Conservation (phyloP, 2,888 invertebrate species). For the Campoplex nolae region DNA sequence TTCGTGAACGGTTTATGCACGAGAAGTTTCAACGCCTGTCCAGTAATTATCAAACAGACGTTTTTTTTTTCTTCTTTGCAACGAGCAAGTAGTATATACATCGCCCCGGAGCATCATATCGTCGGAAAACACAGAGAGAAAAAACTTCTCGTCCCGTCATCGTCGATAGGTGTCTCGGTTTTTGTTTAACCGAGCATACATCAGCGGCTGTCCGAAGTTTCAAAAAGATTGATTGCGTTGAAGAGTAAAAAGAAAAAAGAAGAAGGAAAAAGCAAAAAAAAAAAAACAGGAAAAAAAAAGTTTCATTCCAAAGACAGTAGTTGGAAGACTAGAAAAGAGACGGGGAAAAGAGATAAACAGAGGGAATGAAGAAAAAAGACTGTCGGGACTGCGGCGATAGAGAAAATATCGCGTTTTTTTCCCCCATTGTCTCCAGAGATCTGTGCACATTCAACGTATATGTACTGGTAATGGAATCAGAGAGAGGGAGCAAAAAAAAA, state of each 20-base stretch:
- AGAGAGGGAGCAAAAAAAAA: background rate
- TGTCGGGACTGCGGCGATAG: slow-evolving; percentile 39
- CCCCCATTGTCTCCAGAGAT: slow-evolving; percentile 48
- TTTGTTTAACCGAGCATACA: slow-evolving; percentile 37
- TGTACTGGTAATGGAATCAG: slow-evolving; percentile 28
- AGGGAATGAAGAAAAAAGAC: background rate
- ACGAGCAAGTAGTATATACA: background rate
- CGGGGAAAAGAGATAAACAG: background rate
- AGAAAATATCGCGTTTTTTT: slow-evolving; percentile 35
- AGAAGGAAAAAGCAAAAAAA: slow-evolving; percentile 22
- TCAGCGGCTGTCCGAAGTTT: slow-evolving; percentile 50
- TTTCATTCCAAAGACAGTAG: slow-evolving; percentile 7
- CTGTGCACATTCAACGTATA: background rate
- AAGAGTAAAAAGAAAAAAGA: background rate
- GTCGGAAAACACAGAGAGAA: background rate
- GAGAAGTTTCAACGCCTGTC: background rate
- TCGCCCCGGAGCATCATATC: background rate
- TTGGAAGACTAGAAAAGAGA: slow-evolving; percentile 9
- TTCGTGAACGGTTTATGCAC: background rate
- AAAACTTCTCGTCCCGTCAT: background rate
- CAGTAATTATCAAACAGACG: background rate
- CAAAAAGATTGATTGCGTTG: slow-evolving; percentile 60
- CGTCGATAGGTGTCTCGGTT: slow-evolving; percentile 31
- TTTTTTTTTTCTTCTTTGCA: background rate
- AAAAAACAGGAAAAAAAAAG: slow-evolving; percentile 12